phyloP scores from a whole-genome alignment of 37 sponge, comb jelly and placozoan species.

The Tethya wilhelma region DNA sequence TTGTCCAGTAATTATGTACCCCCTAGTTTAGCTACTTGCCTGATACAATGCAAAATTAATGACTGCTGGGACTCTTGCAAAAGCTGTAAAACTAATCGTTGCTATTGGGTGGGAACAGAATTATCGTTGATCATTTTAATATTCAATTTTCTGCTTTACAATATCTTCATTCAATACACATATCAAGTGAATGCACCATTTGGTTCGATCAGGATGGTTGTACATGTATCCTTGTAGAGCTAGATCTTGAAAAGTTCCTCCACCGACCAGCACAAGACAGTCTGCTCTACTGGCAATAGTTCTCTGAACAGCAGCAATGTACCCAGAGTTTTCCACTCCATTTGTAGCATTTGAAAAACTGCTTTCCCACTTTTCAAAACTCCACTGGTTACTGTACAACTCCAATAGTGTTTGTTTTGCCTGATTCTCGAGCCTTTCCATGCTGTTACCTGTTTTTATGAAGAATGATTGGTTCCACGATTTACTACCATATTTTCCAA shows the following conservation, averaged over 20 bases:
- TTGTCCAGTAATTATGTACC: too few relatives aligned
- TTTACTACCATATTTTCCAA: slow-evolving; percentile 20
- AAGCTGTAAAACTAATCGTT: too few relatives aligned
- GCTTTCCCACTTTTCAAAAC: slow-evolving; percentile 1
- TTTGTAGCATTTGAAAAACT: slow-evolving; percentile 9
- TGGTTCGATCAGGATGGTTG: background rate
- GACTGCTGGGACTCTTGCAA: too few relatives aligned
- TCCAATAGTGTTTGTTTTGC: background rate
- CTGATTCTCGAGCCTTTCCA: too few relatives aligned
- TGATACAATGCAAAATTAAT: too few relatives aligned
- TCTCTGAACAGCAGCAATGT: slow-evolving; percentile 28
- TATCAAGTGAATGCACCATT: slow-evolving; percentile 22
- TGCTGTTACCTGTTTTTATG: background rate
- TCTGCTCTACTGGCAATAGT: slow-evolving; percentile 24
- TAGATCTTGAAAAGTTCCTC: slow-evolving; percentile 30
- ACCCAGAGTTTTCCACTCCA: background rate
- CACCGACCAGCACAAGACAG: slow-evolving; percentile 33
- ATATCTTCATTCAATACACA: background rate
- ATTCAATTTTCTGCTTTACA: too few relatives aligned
- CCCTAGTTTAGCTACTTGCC: too few relatives aligned
- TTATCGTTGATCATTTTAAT: too few relatives aligned
- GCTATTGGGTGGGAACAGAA: too few relatives aligned
- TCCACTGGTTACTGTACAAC: slow-evolving; percentile 16
- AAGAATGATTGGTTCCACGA: background rate
- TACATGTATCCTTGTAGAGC: slow-evolving; percentile 5